Percentiles rank a stretch among this genome's conserved stretches.
These are phyloP conservation scores for Lampris incognitus DNA, from an alignment of 2,113 vertebrate species.

Conservation along the genomic window DNA sequence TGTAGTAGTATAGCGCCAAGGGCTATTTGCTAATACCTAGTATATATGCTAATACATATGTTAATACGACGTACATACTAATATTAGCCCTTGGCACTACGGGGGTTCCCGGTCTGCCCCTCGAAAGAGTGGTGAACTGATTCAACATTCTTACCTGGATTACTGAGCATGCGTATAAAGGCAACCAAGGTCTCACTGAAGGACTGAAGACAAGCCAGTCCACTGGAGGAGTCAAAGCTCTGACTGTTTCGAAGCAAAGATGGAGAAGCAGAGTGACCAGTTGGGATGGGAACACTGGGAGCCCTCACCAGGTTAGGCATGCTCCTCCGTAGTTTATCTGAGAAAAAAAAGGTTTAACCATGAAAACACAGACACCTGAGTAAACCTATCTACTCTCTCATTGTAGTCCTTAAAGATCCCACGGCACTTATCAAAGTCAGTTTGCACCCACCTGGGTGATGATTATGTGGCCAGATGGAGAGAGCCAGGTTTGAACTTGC, in stretches of 20 bases:
- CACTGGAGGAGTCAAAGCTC: conserved; percentile 92
- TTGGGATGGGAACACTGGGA: conserved; percentile 79
- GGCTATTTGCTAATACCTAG: too few species aligned
- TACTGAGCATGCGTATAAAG: background rate
- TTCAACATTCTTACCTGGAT: too few species aligned
- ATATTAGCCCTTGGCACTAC: background rate
- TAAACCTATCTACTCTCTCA: background rate
- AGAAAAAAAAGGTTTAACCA: conserved; percentile 1
- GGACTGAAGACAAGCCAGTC: conserved; percentile 86
- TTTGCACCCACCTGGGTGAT: too few species aligned
- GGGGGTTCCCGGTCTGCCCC: too few species aligned
- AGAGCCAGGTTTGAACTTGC: too few species aligned
- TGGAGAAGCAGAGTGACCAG: conserved; percentile 74
- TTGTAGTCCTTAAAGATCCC: too few species aligned
- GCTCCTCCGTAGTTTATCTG: conserved; percentile 93
- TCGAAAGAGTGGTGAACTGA: too few species aligned
- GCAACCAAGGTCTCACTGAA: conserved; percentile 83
- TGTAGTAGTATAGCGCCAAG: too few species aligned
- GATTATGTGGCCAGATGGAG: too few species aligned
- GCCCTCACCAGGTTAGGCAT: conserved; percentile 89
- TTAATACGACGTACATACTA: background rate
- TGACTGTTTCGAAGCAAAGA: conserved; percentile 90
- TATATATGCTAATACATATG: too few species aligned
- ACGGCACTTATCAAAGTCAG: too few species aligned
- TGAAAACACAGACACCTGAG: background rate